Evolutionary conservation across 2,888 invertebrate genomes (phyloP).

Genomic region (Sympetrum striolatum): DNA sequence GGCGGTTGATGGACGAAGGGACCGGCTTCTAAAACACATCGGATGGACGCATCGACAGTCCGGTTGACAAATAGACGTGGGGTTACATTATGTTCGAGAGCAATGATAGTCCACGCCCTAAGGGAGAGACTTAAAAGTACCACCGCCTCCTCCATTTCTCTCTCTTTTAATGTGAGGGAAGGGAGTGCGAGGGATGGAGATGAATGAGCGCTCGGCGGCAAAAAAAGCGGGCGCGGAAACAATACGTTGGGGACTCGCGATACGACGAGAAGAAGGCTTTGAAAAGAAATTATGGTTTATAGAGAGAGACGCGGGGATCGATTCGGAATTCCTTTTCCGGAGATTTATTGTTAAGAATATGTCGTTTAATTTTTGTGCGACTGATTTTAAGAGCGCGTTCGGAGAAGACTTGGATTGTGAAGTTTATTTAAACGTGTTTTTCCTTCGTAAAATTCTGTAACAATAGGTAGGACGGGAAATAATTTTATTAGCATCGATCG

Average conservation of each 20-base stretch:
- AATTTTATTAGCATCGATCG: too few relatives aligned
- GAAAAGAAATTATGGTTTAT: too few relatives aligned
- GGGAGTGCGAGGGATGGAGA: background rate
- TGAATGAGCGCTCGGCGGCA: background rate
- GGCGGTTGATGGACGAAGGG: slow-evolving; percentile 11
- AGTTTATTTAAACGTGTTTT: too few relatives aligned
- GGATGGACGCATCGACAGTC: slow-evolving; percentile 6
- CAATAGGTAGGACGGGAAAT: too few relatives aligned
- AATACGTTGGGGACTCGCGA: background rate
- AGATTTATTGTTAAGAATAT: too few relatives aligned
- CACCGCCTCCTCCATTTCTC: background rate
- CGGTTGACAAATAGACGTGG: slow-evolving; percentile 28
- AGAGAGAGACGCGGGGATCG: too few relatives aligned
- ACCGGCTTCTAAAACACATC: slow-evolving; percentile 28
- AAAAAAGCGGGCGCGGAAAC: background rate
- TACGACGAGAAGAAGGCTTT: too few relatives aligned
- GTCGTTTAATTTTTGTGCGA: too few relatives aligned
- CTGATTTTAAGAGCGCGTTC: too few relatives aligned
- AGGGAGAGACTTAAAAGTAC: background rate
- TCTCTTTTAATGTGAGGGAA: background rate
- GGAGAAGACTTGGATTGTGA: too few relatives aligned
- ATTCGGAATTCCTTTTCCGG: too few relatives aligned
- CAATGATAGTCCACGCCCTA: background rate
- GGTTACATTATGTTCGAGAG: slow-evolving; percentile 8
- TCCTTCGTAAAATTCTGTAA: too few relatives aligned